Base-by-base conservation (phyloP, 1,140 invertebrate genomes). In the Ptiloglossa arizonensis region DNA sequence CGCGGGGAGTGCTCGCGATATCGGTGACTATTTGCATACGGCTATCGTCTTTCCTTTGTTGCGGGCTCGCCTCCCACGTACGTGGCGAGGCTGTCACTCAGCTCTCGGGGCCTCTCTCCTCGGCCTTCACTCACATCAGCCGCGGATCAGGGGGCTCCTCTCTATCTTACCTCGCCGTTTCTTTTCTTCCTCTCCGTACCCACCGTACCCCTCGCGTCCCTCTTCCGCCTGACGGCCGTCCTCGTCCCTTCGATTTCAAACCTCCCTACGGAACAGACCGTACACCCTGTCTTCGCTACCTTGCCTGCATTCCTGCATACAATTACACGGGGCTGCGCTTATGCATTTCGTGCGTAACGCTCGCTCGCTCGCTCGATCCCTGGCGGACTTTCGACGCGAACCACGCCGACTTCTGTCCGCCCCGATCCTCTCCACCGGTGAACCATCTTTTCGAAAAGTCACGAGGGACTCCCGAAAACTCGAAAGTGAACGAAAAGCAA, bases 231-330 rank as follows among this genome's bases (percentile, higher is more conserved):
- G 24, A 22, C 50, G n/a, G 69, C 48, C 72, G 64, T 68, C 54
- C 60, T 72, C 67, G 86, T 74, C 85, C 78, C 79, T 77, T 88
- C 88, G 87, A 88, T 81, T 89, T 86, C 82, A 84, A 91, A 89
- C 90, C 89, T 91, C 90, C 67, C 81, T 44, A 57, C 71, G 22
- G 59, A 72, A 56, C 35, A 57, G 80, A 79, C 69, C 87, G 86
- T 90, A 87, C 88, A 90, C 89, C 89, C 89, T 86, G 76, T 87
- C 82, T 88, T 88, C 87, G 85, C 86, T 89, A 86, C 81, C 82
- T 88, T 90, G 81, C 87, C 89, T 78, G 87, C 90, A 92, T 92
- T 92, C 91, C 91, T 92, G 91, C 91, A 92, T 92, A 88, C 86
- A 81, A 92, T 92, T 92, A 92, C 85, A 79, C 63, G 74, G 59